Conservation (phyloP, 2,888 invertebrate species). For the Pachycephus smyrnensis region DNA sequence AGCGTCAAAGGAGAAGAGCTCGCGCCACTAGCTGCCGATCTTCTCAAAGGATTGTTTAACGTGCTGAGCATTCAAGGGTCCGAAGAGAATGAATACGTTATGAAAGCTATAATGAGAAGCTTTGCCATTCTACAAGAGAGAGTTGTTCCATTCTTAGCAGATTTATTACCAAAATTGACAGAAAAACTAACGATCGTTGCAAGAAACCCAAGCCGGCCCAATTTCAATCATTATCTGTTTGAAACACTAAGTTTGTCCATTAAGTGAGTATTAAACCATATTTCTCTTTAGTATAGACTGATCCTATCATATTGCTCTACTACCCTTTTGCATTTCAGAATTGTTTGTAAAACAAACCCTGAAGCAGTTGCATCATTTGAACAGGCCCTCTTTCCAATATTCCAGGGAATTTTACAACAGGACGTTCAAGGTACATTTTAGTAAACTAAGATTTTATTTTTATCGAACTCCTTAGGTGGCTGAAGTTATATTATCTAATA, state of each 20-base stretch:
- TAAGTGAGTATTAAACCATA: slow-evolving; percentile 71
- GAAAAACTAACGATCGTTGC: slow-evolving; percentile 85
- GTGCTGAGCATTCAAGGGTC: slow-evolving; percentile 80
- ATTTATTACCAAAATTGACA: slow-evolving; percentile 87
- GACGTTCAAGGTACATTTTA: slow-evolving; percentile 83
- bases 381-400: slow-evolving; percentile 92
- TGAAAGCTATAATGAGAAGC: slow-evolving; percentile 97
- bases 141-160: slow-evolving; percentile 82
- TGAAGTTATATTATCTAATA: not conserved
- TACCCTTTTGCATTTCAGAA: slow-evolving; percentile 67
- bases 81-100: slow-evolving; percentile 96
- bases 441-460: slow-evolving; percentile 7
- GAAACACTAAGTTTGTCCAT: slow-evolving; percentile 92
- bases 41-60: slow-evolving; percentile 82
- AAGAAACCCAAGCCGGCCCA: slow-evolving; percentile 95
- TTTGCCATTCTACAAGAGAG: slow-evolving; percentile 85
- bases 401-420: slow-evolving; percentile 93
- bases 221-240: slow-evolving; percentile 98
- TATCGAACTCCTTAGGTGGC: slow-evolving; percentile 9
- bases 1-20: slow-evolving; percentile 75
- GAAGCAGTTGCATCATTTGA: slow-evolving; percentile 89
- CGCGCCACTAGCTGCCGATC: slow-evolving; percentile 74
- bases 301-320: not conserved
- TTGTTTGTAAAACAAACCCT: slow-evolving; percentile 86
- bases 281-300: not conserved